Evolutionary conservation across 2,797 vertebrate species (phyloP).

Genomic region (Hoplostethus atlanticus): DNA sequence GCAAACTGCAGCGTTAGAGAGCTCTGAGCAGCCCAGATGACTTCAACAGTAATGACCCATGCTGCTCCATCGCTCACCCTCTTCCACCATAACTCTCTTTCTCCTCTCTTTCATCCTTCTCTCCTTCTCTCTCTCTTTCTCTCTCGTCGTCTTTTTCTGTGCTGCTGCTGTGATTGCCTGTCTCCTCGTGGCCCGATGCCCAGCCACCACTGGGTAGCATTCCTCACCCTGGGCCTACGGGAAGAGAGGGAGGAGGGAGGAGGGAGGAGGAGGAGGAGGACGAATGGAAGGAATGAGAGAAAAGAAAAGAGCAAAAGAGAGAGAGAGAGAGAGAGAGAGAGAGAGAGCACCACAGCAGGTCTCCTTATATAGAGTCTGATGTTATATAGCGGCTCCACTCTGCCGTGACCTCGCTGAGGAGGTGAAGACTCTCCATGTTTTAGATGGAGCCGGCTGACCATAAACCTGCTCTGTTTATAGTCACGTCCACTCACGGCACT

Average conservation of each 20-base stretch:
- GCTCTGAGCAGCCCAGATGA: too few relatives aligned
- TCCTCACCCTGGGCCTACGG: slow-evolving; percentile 75
- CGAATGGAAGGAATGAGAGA: slow-evolving; percentile 68
- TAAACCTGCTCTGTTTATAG: slow-evolving; percentile 68
- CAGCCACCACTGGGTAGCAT: slow-evolving; percentile 82
- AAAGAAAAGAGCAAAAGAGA: not conserved
- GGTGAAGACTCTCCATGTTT: slow-evolving; percentile 35
- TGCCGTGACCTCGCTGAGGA: slow-evolving; percentile 35
- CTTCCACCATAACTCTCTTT: slow-evolving; percentile 18
- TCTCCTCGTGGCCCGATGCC: slow-evolving; percentile 78
- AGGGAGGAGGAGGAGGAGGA: slow-evolving; percentile 33
- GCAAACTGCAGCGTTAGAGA: too few relatives aligned
- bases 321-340: not conserved
- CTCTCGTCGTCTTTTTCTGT: slow-evolving; percentile 32
- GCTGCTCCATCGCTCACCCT: not conserved
- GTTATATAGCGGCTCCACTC: slow-evolving; percentile 44
- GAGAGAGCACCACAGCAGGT: slow-evolving; percentile 47
- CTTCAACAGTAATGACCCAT: too few relatives aligned
- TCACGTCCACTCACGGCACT: slow-evolving; percentile 30
- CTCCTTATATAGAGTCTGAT: slow-evolving; percentile 64
- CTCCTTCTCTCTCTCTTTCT: not conserved
- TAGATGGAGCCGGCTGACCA: slow-evolving; percentile 29
- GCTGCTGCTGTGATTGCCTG: slow-evolving; percentile 67
- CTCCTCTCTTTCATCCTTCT: slow-evolving; percentile 27
- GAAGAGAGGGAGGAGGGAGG: slow-evolving; percentile 60